These are phyloP conservation scores for Pherbina coryleti DNA, from an alignment of 2,888 invertebrate genomes.

Conservation along the genomic window DNA sequence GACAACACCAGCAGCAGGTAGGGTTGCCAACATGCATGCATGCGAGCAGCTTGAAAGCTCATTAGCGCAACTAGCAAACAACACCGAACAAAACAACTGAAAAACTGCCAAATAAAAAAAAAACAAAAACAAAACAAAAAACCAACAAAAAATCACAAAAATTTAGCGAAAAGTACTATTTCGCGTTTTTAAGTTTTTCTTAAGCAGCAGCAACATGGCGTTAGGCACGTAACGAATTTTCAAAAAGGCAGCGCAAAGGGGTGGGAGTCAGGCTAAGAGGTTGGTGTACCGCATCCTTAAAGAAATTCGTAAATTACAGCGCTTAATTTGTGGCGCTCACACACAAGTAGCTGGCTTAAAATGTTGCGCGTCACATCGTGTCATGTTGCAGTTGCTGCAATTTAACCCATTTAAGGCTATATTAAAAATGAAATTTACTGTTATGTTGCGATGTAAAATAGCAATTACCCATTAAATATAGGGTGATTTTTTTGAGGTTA, in stretches of 20 bases:
- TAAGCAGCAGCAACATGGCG: background rate
- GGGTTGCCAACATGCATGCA: constrained; percentile 12
- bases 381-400: background rate
- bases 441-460: no score
- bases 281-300: background rate
- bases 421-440: no score
- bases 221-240: background rate
- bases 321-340: constrained; percentile 32
- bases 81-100: background rate
- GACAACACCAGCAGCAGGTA: constrained; percentile 3
- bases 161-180: background rate
- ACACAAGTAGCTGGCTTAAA: constrained; percentile 25
- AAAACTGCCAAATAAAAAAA: background rate
- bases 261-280: no score
- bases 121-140: background rate
- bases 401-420: background rate
- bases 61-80: background rate
- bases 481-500: no score
- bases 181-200: background rate
- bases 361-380: constrained; percentile 23
- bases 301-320: constrained; percentile 25
- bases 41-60: background rate
- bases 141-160: background rate
- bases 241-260: background rate
- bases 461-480: no score